These are phyloP conservation scores for Malurus cyaneus DNA, from an alignment of 2,113 vertebrate genomes.

Conservation along the genomic window DNA sequence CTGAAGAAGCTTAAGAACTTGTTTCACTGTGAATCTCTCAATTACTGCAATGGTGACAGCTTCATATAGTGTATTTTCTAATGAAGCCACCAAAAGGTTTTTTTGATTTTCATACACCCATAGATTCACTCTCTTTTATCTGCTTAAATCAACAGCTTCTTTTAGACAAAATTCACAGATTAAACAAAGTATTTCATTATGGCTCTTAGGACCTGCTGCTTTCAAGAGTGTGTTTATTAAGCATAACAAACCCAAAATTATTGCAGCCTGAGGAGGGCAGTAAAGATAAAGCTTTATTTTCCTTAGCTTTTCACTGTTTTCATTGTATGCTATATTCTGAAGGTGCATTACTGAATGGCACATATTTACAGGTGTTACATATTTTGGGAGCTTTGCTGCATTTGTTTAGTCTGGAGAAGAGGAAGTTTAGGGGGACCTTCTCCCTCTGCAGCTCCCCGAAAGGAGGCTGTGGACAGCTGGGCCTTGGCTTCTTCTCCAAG, in stretches of 20 bases:
- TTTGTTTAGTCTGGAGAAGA: background rate
- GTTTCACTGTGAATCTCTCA: background rate
- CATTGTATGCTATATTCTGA: background rate
- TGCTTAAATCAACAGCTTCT: background rate
- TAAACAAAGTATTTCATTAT: background rate
- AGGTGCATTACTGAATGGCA: background rate
- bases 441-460: background rate
- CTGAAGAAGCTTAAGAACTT: background rate
- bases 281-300: conserved; percentile 64
- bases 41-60: background rate
- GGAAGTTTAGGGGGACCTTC: background rate
- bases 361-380: conserved; percentile 53
- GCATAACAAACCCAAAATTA: background rate
- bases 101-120: background rate
- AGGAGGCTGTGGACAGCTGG: background rate
- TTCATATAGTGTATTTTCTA: background rate
- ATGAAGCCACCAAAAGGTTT: background rate
- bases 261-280: conserved; percentile 74
- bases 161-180: background rate
- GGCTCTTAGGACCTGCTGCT: background rate
- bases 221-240: background rate
- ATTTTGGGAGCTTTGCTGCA: conserved; percentile 47
- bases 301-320: background rate
- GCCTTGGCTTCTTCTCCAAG: background rate
- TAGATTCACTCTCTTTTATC: background rate